Conservation (phyloP, 2,888 invertebrate species). For the Cremastinae sp. region DNA sequence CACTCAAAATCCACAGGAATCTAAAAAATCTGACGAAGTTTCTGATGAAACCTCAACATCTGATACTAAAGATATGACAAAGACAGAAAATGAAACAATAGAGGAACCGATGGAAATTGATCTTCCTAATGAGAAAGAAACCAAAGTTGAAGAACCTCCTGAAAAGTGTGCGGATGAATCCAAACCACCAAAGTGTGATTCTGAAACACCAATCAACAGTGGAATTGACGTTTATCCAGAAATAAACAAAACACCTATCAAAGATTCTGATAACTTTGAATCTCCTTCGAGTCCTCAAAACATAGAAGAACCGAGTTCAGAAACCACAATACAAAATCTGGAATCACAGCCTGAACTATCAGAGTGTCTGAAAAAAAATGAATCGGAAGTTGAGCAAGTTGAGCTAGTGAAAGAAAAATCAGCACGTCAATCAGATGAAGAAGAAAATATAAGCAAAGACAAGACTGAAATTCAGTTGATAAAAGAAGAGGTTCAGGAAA, state of each 20-base stretch:
- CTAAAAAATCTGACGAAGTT: not conserved
- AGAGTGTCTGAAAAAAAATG: constrained; percentile 6
- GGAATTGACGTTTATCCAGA: constrained; percentile 16
- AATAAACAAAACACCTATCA: not conserved
- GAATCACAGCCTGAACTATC: not conserved
- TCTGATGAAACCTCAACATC: constrained; percentile 4
- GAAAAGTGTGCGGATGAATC: not conserved
- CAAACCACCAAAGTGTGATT: not conserved
- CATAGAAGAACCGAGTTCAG: constrained; percentile 1
- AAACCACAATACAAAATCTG: not conserved
- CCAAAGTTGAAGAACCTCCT: not conserved
- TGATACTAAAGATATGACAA: constrained; percentile 3
- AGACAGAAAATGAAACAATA: not conserved
- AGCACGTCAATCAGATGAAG: not conserved
- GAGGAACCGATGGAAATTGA: constrained; percentile 54
- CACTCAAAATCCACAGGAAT: constrained; percentile 1
- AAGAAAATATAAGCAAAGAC: not conserved
- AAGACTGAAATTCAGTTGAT: not conserved
- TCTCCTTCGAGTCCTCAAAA: not conserved
- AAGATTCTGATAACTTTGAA: constrained; percentile 5
- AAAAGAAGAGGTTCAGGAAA: constrained; percentile 3
- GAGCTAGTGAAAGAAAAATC: not conserved
- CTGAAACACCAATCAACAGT: not conserved
- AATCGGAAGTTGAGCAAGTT: not conserved
- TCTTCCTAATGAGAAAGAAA: constrained; percentile 8